A percentile compares a stretch with the other conserved stretches of the same genome.
These are phyloP conservation scores for Cheumatopsyche charites DNA, from an alignment of 1,140 invertebrate genomes.

Conservation along the genomic window DNA sequence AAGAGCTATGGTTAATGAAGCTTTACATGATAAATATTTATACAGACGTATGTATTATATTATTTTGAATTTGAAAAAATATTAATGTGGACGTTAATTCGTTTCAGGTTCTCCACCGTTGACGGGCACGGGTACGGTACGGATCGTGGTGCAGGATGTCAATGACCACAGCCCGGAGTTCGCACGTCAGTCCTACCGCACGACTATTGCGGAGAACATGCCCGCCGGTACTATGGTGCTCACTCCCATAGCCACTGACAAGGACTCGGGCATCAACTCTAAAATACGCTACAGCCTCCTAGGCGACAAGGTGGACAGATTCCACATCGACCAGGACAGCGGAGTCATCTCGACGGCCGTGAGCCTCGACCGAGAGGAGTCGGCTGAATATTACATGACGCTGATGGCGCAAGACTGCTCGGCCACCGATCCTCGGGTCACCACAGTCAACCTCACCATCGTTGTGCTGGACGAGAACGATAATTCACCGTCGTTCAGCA, in stretches of 20 bases:
- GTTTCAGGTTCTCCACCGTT: slow-evolving; percentile 83
- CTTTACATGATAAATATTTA: neutral
- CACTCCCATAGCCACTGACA: slow-evolving; percentile 76
- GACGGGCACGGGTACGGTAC: slow-evolving; percentile 86
- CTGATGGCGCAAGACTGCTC: slow-evolving; percentile 88
- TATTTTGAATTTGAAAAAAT: neutral
- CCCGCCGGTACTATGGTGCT: slow-evolving; percentile 74
- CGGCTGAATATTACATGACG: slow-evolving; percentile 76
- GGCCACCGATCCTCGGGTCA: slow-evolving; percentile 76
- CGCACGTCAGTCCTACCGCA: slow-evolving; percentile 77
- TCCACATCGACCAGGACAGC: slow-evolving; percentile 74
- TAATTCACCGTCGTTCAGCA: slow-evolving; percentile 80
- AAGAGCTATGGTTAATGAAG: too few species aligned
- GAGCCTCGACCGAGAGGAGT: slow-evolving; percentile 80
- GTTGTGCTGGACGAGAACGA: slow-evolving; percentile 84
- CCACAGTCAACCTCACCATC: slow-evolving; percentile 82
- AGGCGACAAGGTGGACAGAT: slow-evolving; percentile 79
- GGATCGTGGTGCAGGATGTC: slow-evolving; percentile 88
- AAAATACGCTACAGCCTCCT: slow-evolving; percentile 82
- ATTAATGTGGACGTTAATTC: neutral
- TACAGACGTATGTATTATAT: neutral
- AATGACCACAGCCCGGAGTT: slow-evolving; percentile 93
- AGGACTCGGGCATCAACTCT: slow-evolving; percentile 82
- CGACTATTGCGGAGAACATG: slow-evolving; percentile 78
- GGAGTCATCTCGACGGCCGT: slow-evolving; percentile 76